These are phyloP conservation scores for Diachasma alloeum DNA, from an alignment of 1,140 invertebrate species.

Conservation along the genomic window DNA sequence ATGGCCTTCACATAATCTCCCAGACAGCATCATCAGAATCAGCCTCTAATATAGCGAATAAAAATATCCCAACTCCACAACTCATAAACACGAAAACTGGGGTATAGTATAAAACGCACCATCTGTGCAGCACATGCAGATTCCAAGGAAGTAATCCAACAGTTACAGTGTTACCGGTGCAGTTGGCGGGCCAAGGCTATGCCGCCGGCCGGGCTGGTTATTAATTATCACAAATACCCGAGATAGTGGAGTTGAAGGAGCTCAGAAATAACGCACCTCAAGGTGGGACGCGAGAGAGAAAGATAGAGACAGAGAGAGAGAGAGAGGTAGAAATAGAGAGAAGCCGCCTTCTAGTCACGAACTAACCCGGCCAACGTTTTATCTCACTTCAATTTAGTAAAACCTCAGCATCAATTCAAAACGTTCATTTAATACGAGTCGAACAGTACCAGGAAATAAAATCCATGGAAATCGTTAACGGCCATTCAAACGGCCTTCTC, in stretches of 20 bases:
- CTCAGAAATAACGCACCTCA: not conserved
- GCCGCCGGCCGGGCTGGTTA: slow-evolving; percentile 18
- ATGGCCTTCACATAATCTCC: not conserved
- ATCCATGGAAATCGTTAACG: slow-evolving; percentile 15
- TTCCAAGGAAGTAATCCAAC: slow-evolving; percentile 26
- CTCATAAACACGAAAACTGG: slow-evolving; percentile 28
- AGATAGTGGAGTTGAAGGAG: not conserved
- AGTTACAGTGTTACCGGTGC: not conserved
- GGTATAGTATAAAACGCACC: slow-evolving; percentile 30
- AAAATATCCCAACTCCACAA: not conserved
- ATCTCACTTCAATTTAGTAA: slow-evolving; percentile 10
- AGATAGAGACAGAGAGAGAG: not conserved
- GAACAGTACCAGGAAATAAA: slow-evolving; percentile 18
- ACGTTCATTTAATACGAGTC: not conserved
- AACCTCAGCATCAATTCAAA: not conserved
- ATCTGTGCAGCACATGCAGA: slow-evolving; percentile 25
- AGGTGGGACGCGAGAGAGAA: not conserved
- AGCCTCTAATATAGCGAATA: not conserved
- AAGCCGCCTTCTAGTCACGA: slow-evolving; percentile 23
- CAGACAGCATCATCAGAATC: not conserved
- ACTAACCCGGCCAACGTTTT: slow-evolving; percentile 2
- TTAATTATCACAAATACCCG: slow-evolving; percentile 36
- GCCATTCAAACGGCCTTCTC: slow-evolving; percentile 16
- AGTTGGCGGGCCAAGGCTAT: not conserved
- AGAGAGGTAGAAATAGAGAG: no score